Evolutionary conservation across 2,797 vertebrate genomes (phyloP).

Genomic region (Rhinophrynus dorsalis): DNA sequence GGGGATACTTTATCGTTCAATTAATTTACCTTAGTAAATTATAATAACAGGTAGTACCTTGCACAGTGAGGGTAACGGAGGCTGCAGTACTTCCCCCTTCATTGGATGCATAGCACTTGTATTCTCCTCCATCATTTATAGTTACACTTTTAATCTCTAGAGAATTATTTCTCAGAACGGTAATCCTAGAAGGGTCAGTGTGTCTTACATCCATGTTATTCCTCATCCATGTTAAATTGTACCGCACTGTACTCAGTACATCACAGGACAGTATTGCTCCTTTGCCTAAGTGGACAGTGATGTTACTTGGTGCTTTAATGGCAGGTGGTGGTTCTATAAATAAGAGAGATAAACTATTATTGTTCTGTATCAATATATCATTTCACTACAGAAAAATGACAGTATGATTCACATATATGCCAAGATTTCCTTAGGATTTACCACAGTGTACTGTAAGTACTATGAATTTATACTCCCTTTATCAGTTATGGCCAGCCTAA

Average conservation of each 20-base stretch:
- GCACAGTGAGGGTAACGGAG: slow-evolving; percentile 79
- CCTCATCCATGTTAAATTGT: slow-evolving; percentile 90
- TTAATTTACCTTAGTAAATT: no score
- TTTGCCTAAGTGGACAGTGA: slow-evolving; percentile 74
- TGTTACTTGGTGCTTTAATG: slow-evolving; percentile 74
- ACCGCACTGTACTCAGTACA: slow-evolving; percentile 77
- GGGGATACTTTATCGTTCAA: no score
- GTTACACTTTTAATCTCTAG: slow-evolving; percentile 75
- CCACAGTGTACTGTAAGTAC: no score
- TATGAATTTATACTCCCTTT: no score
- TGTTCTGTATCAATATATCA: no score
- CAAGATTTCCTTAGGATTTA: no score
- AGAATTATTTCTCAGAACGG: slow-evolving; percentile 75
- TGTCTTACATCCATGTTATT: slow-evolving; percentile 66
- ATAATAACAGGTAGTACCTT: slow-evolving; percentile 72
- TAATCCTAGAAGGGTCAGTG: slow-evolving; percentile 63
- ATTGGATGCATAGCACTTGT: slow-evolving; percentile 78
- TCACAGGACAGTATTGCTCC: slow-evolving; percentile 80
- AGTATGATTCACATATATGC: no score
- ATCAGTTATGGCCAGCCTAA: no score
- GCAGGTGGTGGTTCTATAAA: slow-evolving; percentile 86
- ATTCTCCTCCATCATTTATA: slow-evolving; percentile 76
- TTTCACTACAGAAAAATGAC: no score
- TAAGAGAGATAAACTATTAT: background rate
- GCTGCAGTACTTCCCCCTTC: slow-evolving; percentile 78